A percentile compares a stretch with the other conserved stretches of the same genome.
Evolutionary conservation across 1,140 invertebrate species (phyloP).

Genomic region (Medauroidea extradentata): DNA sequence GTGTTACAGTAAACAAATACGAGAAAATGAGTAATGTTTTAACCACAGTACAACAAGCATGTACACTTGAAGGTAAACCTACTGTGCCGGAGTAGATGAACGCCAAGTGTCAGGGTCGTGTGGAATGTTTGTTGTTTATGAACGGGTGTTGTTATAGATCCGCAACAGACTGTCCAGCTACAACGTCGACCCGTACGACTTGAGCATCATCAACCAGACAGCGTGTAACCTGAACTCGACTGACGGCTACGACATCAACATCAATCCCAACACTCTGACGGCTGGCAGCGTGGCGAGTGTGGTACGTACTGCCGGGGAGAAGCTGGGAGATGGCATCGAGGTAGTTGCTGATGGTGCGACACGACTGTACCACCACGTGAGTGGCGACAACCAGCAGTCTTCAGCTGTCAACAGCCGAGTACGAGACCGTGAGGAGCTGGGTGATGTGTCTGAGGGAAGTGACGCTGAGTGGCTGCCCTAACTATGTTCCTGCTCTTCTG

Average conservation of each 20-base stretch:
- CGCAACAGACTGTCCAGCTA: conserved; percentile 54
- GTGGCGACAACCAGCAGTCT: conserved; percentile 31
- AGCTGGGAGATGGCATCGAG: conserved; percentile 60
- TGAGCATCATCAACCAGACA: conserved; percentile 67
- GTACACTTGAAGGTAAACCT: too few species aligned
- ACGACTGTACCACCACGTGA: conserved; percentile 50
- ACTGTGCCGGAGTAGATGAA: too few species aligned
- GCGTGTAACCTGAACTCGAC: conserved; percentile 54
- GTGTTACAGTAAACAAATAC: too few species aligned
- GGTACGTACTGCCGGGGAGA: conserved; percentile 65
- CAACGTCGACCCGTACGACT: conserved; percentile 66
- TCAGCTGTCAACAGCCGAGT: conserved; percentile 1
- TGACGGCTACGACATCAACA: conserved; percentile 63
- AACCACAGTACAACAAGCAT: too few species aligned
- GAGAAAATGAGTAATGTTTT: too few species aligned
- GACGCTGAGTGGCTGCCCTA: conserved; percentile 43
- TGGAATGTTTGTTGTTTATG: too few species aligned
- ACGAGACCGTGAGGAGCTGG: conserved; percentile 22
- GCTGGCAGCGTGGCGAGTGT: conserved; percentile 62
- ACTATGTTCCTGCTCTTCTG: too few species aligned
- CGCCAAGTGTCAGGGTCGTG: too few species aligned
- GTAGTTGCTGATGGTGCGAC: conserved; percentile 50
- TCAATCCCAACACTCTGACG: conserved; percentile 70
- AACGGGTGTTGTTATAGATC: conserved; percentile 48
- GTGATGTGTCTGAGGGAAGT: conserved; percentile 23